phyloP scores from a whole-genome alignment of 2,113 vertebrate species.

The Collichthys lucidus region DNA sequence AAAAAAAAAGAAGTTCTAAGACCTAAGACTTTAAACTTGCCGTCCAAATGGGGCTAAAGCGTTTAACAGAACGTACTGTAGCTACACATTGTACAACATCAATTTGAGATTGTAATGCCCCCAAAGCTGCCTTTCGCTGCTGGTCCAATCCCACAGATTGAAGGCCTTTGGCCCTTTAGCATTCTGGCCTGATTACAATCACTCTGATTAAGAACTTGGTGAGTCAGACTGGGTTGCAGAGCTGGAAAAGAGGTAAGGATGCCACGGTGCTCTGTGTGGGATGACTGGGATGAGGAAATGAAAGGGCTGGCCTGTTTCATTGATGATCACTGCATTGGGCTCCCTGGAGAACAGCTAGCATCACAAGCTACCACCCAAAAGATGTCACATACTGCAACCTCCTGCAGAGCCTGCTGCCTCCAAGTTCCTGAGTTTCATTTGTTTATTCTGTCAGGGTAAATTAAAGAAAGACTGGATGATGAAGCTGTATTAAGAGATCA shows the following conservation, averaged over 20 bases:
- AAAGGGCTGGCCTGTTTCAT: conserved; percentile 76
- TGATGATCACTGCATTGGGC: conserved; percentile 88
- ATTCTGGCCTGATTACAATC: conserved; percentile 97
- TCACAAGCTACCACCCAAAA: conserved; percentile 84
- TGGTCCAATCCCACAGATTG: conserved; percentile 86
- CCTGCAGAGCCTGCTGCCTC: conserved; percentile 88
- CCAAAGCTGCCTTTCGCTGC: conserved; percentile 88
- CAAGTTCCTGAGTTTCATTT: conserved; percentile 93
- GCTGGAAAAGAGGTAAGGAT: conserved; percentile 80
- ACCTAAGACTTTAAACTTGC: conserved; percentile 82
- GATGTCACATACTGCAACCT: conserved; percentile 83
- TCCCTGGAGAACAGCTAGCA: conserved; percentile 80
- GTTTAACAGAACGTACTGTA: conserved; percentile 79
- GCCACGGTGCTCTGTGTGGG: conserved; percentile 45
- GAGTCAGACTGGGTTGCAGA: conserved; percentile 91
- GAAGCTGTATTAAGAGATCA: conserved; percentile 89
- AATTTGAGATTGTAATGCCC: conserved; percentile 93
- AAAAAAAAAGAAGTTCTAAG: conserved; percentile 77
- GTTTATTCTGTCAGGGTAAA: conserved; percentile 88
- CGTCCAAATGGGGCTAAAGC: conserved; percentile 79
- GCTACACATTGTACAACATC: conserved; percentile 83
- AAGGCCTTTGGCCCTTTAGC: conserved; percentile 91
- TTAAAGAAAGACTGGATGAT: conserved; percentile 80
- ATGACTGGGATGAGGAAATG: conserved; percentile 72
- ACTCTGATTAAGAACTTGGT: conserved; percentile 90